These are phyloP conservation scores for Drosophila watanabei DNA, from an alignment of 1,140 invertebrate species.

Conservation along the genomic window DNA sequence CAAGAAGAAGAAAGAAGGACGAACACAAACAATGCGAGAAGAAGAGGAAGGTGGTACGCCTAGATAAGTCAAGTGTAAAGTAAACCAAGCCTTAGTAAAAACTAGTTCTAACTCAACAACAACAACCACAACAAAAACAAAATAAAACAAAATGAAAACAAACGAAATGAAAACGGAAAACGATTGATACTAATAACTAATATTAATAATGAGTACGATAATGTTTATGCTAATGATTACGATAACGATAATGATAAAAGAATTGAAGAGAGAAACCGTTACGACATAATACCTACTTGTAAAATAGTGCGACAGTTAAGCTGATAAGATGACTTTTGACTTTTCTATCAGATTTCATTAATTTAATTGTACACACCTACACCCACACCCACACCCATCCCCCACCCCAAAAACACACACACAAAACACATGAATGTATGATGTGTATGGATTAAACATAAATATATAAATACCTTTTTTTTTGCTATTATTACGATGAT, in stretches of 20 bases:
- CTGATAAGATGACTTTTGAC: slow-evolving; percentile 48
- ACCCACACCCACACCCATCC: neutral
- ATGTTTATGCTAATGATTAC: slow-evolving; percentile 55
- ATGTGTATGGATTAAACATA: slow-evolving; percentile 11
- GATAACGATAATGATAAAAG: slow-evolving; percentile 54
- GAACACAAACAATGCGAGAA: slow-evolving; percentile 25
- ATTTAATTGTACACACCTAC: slow-evolving; percentile 39
- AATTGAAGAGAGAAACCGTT: slow-evolving; percentile 42
- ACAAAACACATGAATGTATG: slow-evolving; percentile 24
- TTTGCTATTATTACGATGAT: slow-evolving; percentile 69
- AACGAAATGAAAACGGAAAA: slow-evolving; percentile 34
- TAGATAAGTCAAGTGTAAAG: slow-evolving; percentile 80
- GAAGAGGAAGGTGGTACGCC: slow-evolving; percentile 17
- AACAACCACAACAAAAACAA: slow-evolving; percentile 40
- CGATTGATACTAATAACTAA: slow-evolving; percentile 52
- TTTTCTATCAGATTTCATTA: slow-evolving; percentile 57
- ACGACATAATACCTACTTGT: slow-evolving; percentile 66
- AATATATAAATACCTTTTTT: slow-evolving; percentile 60
- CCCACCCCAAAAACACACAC: neutral
- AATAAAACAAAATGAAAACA: slow-evolving; percentile 16
- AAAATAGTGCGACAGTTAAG: slow-evolving; percentile 65
- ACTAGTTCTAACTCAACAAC: slow-evolving; percentile 69
- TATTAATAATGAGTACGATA: slow-evolving; percentile 55
- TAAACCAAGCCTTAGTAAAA: slow-evolving; percentile 83
- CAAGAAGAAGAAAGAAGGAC: neutral